These are phyloP conservation scores for Jordanella pulchra DNA, from an alignment of 2,797 vertebrate genomes.

Conservation along the genomic window DNA sequence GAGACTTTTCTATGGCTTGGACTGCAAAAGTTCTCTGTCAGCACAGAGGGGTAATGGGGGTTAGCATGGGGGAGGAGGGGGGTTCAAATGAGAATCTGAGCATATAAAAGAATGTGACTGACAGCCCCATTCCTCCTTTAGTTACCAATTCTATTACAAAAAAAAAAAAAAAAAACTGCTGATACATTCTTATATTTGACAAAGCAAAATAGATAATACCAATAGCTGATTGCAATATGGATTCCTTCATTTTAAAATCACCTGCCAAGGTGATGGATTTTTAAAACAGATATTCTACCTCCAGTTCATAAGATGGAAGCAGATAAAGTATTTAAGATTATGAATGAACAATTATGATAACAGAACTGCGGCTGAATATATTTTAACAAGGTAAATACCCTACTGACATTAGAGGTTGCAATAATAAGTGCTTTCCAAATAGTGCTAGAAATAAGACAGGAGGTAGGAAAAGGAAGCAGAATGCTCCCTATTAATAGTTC, in stretches of 20 bases:
- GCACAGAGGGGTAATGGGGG: conserved; percentile 74
- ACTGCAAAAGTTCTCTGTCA: conserved; percentile 69
- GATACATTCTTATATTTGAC: neutral
- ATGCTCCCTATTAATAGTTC: too few relatives aligned
- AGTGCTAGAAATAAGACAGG: too few relatives aligned
- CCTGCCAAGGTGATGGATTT: neutral
- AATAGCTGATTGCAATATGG: neutral
- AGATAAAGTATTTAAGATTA: neutral
- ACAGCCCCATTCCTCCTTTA: conserved; percentile 31
- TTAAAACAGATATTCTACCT: neutral
- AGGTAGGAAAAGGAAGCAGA: too few relatives aligned
- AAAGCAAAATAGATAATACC: neutral
- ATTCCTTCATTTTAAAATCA: conserved; percentile 1
- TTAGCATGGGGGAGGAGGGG: conserved; percentile 45
- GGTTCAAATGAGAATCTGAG: conserved; percentile 32
- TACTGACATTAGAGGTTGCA: neutral
- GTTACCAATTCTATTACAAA: conserved; percentile 16
- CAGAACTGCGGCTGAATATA: neutral
- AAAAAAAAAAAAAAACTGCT: conserved; percentile 27
- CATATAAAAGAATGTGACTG: conserved; percentile 37
- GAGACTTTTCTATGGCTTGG: conserved; percentile 53
- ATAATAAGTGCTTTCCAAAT: too few relatives aligned
- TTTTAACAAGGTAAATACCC: neutral
- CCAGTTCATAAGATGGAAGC: neutral
- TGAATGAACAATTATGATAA: neutral